Conservation (phyloP, 2,888 invertebrate genomes). For the Anthrax anthrax region DNA sequence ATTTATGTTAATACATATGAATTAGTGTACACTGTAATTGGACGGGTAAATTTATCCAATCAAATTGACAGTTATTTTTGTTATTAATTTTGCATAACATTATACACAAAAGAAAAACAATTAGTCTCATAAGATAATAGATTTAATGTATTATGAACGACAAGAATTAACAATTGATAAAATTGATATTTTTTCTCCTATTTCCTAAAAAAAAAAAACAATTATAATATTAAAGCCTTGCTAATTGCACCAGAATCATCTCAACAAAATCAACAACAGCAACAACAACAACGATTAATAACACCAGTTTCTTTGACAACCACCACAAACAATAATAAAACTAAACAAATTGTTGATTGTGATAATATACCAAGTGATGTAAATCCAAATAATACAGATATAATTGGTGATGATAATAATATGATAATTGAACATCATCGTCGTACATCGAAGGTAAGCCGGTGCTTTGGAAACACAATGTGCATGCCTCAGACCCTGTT, state of each 20-base stretch:
- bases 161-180: constrained; percentile 11
- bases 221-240: constrained; percentile 13
- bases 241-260: constrained; percentile 16
- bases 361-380: neutral
- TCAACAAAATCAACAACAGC: constrained; percentile 13
- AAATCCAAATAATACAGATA: neutral
- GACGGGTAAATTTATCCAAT: too few species aligned
- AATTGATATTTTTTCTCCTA: neutral
- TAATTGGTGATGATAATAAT: neutral
- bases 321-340: constrained; percentile 2
- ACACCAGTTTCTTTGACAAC: constrained; percentile 1
- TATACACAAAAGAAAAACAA: too few species aligned
- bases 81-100: too few species aligned
- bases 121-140: too few species aligned
- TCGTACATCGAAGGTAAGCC: constrained; percentile 45
- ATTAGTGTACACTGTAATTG: too few species aligned
- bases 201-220: neutral
- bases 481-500: constrained; percentile 73
- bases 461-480: constrained; percentile 56
- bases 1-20: too few species aligned
- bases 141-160: too few species aligned
- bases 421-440: neutral
- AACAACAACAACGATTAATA: constrained; percentile 9
- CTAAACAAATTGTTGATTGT: constrained; percentile 1
- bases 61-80: too few species aligned